Evolutionary conservation across 2,888 invertebrate genomes (phyloP).

Genomic region (Aphidius colemani): DNA sequence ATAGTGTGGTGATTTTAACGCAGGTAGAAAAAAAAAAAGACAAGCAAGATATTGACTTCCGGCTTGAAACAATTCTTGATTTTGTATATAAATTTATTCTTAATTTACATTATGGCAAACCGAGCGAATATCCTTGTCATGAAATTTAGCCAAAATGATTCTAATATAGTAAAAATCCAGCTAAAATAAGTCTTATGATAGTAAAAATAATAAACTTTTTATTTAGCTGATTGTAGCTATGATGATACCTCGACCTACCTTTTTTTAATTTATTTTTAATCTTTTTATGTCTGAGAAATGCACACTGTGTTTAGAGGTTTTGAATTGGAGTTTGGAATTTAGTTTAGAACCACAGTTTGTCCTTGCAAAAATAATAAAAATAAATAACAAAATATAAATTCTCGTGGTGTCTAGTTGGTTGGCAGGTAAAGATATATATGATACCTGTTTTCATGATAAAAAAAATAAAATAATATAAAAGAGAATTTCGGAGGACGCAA

Average conservation of each 20-base stretch:
- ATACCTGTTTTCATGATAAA: too few relatives aligned
- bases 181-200: neutral
- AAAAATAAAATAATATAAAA: too few relatives aligned
- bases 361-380: conserved; percentile 1
- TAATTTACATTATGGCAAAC: neutral
- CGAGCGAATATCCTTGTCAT: conserved; percentile 1
- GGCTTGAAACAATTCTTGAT: conserved; percentile 2
- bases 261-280: conserved; percentile 10
- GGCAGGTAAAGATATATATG: too few relatives aligned
- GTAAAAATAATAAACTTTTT: neutral
- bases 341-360: conserved; percentile 7
- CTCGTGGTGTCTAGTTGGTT: neutral
- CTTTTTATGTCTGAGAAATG: neutral
- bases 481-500: too few relatives aligned
- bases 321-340: neutral
- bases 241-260: conserved; percentile 9
- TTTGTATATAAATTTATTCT: too few relatives aligned
- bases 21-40: too few relatives aligned
- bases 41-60: conserved; percentile 4
- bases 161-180: neutral
- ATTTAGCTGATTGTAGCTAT: too few relatives aligned
- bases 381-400: neutral
- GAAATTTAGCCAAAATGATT: neutral
- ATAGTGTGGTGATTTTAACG: neutral
- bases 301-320: conserved; percentile 2